Percentiles rank a stretch among this genome's conserved stretches.
Evolutionary conservation across 2,113 vertebrate species (phyloP).

Genomic region (Solea senegalensis): DNA sequence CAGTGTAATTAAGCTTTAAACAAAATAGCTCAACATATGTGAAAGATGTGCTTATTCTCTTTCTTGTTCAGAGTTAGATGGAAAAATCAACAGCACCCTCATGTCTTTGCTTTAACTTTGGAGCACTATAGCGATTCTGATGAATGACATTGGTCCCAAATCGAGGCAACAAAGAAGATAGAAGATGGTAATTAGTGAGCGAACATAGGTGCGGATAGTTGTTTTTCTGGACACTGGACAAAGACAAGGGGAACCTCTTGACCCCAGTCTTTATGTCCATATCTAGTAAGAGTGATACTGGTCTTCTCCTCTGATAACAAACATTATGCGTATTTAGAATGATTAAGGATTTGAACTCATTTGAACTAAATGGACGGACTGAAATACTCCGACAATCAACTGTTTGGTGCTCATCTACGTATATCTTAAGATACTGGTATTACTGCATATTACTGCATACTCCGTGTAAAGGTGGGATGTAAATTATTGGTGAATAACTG

Average conservation of each 20-base stretch:
- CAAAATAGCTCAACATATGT: background rate
- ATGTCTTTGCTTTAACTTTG: background rate
- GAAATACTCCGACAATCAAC: background rate
- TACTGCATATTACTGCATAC: too few species aligned
- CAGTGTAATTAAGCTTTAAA: background rate
- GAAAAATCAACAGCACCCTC: constrained; percentile 2
- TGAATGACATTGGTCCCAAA: background rate
- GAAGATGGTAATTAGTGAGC: background rate
- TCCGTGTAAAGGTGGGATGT: background rate
- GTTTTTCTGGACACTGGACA: constrained; percentile 10
- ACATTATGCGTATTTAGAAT: background rate
- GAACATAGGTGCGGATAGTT: background rate
- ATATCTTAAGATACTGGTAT: too few species aligned
- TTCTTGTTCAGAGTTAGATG: background rate
- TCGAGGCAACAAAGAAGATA: background rate
- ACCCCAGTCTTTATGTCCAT: background rate
- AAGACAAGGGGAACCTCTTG: background rate
- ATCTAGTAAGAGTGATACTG: background rate
- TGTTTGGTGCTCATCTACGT: background rate
- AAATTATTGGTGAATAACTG: background rate
- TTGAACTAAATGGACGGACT: too few species aligned
- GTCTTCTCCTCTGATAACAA: background rate
- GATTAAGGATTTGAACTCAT: background rate
- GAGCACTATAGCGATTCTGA: background rate
- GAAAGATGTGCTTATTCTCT: background rate